Percentiles rank a stretch among this genome's conserved stretches.
Conservation (phyloP, 2,113 vertebrate species). For the Centropristis striata region DNA sequence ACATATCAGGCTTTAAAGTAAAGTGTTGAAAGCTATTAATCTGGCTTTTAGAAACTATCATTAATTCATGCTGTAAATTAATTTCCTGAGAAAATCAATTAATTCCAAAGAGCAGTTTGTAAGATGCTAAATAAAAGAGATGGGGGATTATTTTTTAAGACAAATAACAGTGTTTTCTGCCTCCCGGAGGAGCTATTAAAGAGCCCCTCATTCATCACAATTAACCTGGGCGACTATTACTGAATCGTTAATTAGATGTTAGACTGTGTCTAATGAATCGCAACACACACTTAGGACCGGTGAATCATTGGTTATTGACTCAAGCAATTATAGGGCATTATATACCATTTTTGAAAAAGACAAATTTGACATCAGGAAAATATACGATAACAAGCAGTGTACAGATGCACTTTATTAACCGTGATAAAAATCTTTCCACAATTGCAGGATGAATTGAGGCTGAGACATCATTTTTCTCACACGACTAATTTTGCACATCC, state of each 20-base stretch:
- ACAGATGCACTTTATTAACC: not conserved
- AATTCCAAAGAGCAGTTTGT: slow-evolving; percentile 33
- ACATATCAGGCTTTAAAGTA: slow-evolving; percentile 1
- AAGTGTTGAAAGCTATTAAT: slow-evolving; percentile 17
- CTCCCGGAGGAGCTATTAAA: slow-evolving; percentile 51
- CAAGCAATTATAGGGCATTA: slow-evolving; percentile 38
- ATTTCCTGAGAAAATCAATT: slow-evolving; percentile 39
- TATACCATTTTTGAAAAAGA: not conserved
- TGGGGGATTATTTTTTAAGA: slow-evolving; percentile 51
- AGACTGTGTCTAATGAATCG: slow-evolving; percentile 67
- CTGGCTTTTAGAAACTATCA: slow-evolving; percentile 32
- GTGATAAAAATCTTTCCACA: not conserved
- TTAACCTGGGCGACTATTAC: slow-evolving; percentile 69
- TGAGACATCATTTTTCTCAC: slow-evolving; percentile 6
- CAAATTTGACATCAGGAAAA: not conserved
- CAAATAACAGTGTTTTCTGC: slow-evolving; percentile 51
- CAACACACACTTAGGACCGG: slow-evolving; percentile 47
- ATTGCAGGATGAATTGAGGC: slow-evolving; percentile 3
- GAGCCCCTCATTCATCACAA: slow-evolving; percentile 72
- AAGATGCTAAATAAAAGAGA: slow-evolving; percentile 20
- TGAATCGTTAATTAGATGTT: slow-evolving; percentile 70
- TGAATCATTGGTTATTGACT: slow-evolving; percentile 52
- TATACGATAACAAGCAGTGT: not conserved
- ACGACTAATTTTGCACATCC: slow-evolving; percentile 11
- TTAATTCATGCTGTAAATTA: slow-evolving; percentile 49